Percentiles rank a stretch among this genome's conserved stretches.
These are phyloP conservation scores for Phalera bucephala DNA, from an alignment of 2,888 invertebrate genomes.

Conservation along the genomic window DNA sequence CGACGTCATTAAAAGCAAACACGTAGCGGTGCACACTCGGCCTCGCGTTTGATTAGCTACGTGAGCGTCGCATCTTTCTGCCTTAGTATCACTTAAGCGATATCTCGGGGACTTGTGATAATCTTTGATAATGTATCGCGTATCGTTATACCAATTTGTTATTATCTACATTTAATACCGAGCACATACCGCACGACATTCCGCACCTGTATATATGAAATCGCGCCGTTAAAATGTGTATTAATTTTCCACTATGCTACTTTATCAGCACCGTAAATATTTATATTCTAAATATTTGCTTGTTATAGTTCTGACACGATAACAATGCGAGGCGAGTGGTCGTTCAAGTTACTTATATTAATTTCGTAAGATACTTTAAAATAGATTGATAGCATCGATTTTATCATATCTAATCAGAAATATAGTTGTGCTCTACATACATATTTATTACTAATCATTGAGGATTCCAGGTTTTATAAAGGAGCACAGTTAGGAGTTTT, in stretches of 20 bases:
- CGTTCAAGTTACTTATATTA: slow-evolving; percentile 6
- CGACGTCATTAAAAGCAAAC: slow-evolving; percentile 44
- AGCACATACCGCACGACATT: slow-evolving; percentile 1
- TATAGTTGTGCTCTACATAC: too few relatives aligned
- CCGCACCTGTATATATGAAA: background rate
- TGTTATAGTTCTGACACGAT: slow-evolving; percentile 8
- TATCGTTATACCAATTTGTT: slow-evolving; percentile 32
- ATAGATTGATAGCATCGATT: slow-evolving; percentile 14
- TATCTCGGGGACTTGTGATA: slow-evolving; percentile 55
- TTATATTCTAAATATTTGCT: slow-evolving; percentile 21
- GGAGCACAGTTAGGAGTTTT: too few relatives aligned
- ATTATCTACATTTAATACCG: slow-evolving; percentile 26
- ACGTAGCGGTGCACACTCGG: slow-evolving; percentile 28
- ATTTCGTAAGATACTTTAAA: slow-evolving; percentile 9
- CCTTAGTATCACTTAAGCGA: slow-evolving; percentile 35
- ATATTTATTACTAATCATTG: too few relatives aligned
- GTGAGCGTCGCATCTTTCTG: slow-evolving; percentile 26
- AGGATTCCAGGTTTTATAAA: too few relatives aligned
- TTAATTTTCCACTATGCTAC: slow-evolving; percentile 15
- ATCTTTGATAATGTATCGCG: slow-evolving; percentile 46
- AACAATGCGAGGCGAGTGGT: slow-evolving; percentile 16
- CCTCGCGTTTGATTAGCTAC: slow-evolving; percentile 29
- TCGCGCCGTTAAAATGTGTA: slow-evolving; percentile 1
- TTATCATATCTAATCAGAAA: slow-evolving; percentile 18
- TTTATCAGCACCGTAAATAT: slow-evolving; percentile 30